These are phyloP conservation scores for Drosophila azteca DNA, from an alignment of 1,140 invertebrate genomes.

Conservation along the genomic window DNA sequence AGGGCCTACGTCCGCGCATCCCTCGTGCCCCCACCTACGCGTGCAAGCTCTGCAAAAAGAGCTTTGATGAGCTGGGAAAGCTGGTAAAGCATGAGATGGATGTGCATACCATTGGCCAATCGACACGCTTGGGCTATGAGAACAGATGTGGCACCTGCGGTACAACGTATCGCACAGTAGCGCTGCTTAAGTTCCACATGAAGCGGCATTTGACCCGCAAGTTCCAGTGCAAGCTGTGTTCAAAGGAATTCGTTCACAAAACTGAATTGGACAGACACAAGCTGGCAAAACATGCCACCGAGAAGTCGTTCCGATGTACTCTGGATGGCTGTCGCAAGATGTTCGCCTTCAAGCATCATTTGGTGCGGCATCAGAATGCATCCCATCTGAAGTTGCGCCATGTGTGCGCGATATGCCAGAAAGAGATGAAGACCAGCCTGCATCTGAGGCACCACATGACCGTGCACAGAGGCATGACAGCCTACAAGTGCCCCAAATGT, in stretches of 20 bases:
- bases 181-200: conserved; percentile 68
- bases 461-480: conserved; percentile 30
- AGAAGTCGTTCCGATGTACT: conserved; percentile 45
- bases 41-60: conserved; percentile 63
- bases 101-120: conserved; percentile 42
- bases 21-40: conserved; percentile 34
- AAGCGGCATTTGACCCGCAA: conserved; percentile 56
- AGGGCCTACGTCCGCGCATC: conserved; percentile 30
- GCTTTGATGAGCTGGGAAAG: conserved; percentile 63
- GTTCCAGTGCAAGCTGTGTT: conserved; percentile 47
- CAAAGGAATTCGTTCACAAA: conserved; percentile 41
- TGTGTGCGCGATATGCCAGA: conserved; percentile 53
- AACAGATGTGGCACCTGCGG: conserved; percentile 61
- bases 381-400: conserved; percentile 43
- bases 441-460: conserved; percentile 50
- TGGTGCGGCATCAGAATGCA: conserved; percentile 69
- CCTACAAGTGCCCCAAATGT: conserved; percentile 65
- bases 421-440: conserved; percentile 35
- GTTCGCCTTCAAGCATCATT: conserved; percentile 70
- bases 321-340: conserved; percentile 56
- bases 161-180: conserved; percentile 54
- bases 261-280: conserved; percentile 51
- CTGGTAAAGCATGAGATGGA: conserved; percentile 58
- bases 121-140: conserved; percentile 22
- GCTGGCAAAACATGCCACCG: conserved; percentile 34